A percentile compares a stretch with the other conserved stretches of the same genome.
Evolutionary conservation across 1,140 invertebrate species (phyloP).

Genomic region (Phenacoccus solenopsis): DNA sequence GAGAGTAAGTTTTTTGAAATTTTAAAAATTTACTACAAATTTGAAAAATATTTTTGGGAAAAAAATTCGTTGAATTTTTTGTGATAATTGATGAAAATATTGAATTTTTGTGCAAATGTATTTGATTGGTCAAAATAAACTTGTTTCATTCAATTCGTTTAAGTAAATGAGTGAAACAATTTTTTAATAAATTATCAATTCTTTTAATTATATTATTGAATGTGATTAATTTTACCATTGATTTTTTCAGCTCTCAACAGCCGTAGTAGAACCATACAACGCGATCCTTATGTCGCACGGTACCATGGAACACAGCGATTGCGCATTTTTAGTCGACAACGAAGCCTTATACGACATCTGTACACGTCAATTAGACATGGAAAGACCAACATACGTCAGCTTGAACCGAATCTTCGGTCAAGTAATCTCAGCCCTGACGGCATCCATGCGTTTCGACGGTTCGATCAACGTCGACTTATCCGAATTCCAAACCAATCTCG

Average conservation of each 20-base stretch:
- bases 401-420: constrained; percentile 30
- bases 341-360: constrained; percentile 56
- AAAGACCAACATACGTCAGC: constrained; percentile 46
- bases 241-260: constrained; percentile 24
- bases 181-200: no score
- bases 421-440: constrained; percentile 40
- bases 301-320: constrained; percentile 49
- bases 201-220: no score
- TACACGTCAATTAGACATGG: constrained; percentile 43
- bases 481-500: constrained; percentile 55
- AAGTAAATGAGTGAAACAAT: no score
- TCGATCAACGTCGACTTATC: constrained; percentile 48
- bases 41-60: no score
- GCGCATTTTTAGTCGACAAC: constrained; percentile 51
- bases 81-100: no score
- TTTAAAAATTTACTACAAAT: no score
- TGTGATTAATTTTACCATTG: neutral
- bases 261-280: constrained; percentile 50
- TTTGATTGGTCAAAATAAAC: no score
- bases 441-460: constrained; percentile 45
- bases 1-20: neutral
- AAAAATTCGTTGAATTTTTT: no score
- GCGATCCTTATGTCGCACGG: constrained; percentile 49
- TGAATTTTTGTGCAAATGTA: no score
- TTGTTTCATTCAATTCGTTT: no score